Evolutionary conservation across 2,888 invertebrate genomes (phyloP).

Genomic region (Thalpophila matura): DNA sequence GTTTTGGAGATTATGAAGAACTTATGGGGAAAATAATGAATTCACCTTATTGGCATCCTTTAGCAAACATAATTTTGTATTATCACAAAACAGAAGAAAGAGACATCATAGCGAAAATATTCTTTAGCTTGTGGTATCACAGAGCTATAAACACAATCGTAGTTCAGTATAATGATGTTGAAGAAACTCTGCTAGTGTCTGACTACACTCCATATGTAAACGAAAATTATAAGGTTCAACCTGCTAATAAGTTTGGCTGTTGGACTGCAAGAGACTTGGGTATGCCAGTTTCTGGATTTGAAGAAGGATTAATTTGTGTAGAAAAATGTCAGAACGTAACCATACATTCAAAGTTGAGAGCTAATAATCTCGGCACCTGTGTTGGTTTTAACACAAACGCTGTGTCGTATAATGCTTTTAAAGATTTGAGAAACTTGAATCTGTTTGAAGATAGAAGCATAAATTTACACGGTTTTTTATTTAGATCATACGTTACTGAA

Average conservation of each 20-base stretch:
- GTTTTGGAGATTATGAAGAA: conserved; percentile 74
- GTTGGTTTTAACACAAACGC: conserved; percentile 72
- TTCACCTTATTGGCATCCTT: conserved; percentile 79
- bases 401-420: conserved; percentile 63
- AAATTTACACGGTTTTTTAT: conserved; percentile 76
- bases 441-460: conserved; percentile 77
- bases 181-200: conserved; percentile 65
- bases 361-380: conserved; percentile 78
- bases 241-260: conserved; percentile 74
- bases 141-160: conserved; percentile 75
- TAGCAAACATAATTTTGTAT: conserved; percentile 75
- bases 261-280: conserved; percentile 75
- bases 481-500: conserved; percentile 72
- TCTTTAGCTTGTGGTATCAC: conserved; percentile 80
- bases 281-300: conserved; percentile 70
- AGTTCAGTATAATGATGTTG: conserved; percentile 70
- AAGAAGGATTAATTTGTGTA: conserved; percentile 75
- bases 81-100: conserved; percentile 66
- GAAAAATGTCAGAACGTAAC: conserved; percentile 76
- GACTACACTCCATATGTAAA: conserved; percentile 75
- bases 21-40: conserved; percentile 69
- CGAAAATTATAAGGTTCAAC: conserved; percentile 63
- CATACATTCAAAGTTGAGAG: conserved; percentile 70
- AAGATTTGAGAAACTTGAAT: conserved; percentile 52
- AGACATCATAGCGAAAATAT: conserved; percentile 71